These are phyloP conservation scores for Potorous gilbertii DNA, from an alignment of 2,797 vertebrate species.

Conservation along the genomic window DNA sequence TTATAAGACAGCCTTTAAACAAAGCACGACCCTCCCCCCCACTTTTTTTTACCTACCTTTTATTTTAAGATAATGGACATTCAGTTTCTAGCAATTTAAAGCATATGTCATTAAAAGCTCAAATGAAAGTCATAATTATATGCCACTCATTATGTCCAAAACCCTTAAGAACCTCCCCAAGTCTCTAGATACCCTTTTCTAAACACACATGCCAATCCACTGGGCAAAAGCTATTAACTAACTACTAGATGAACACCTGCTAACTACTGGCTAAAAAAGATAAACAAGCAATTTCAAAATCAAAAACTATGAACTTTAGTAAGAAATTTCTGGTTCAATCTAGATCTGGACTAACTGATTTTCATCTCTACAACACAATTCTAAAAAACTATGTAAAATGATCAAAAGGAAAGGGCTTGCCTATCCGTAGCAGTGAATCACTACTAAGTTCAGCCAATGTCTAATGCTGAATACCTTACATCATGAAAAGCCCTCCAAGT, in stretches of 20 bases:
- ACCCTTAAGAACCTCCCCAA: neutral
- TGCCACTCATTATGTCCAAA: neutral
- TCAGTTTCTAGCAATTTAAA: neutral
- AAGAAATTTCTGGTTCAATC: neutral
- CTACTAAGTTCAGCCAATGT: neutral
- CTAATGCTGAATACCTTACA: neutral
- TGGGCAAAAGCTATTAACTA: slow-evolving; percentile 64
- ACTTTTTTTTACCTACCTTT: neutral
- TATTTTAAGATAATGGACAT: neutral
- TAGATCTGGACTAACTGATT: neutral
- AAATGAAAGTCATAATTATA: neutral
- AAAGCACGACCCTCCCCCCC: neutral
- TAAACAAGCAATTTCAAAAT: slow-evolving; percentile 52
- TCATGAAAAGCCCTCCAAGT: neutral
- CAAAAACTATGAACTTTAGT: neutral
- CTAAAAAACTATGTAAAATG: neutral
- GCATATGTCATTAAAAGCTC: neutral
- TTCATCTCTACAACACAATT: neutral
- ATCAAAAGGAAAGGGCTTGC: neutral
- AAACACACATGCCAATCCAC: slow-evolving; percentile 39
- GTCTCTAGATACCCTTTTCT: slow-evolving; percentile 46
- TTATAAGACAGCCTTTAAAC: neutral
- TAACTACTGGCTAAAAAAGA: neutral
- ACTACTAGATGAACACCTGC: slow-evolving; percentile 45
- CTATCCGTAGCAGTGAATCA: neutral